A percentile compares a stretch with the other conserved stretches of the same genome.
Conservation (phyloP, 2,888 invertebrate genomes). For the Cheilosia vulpina region DNA sequence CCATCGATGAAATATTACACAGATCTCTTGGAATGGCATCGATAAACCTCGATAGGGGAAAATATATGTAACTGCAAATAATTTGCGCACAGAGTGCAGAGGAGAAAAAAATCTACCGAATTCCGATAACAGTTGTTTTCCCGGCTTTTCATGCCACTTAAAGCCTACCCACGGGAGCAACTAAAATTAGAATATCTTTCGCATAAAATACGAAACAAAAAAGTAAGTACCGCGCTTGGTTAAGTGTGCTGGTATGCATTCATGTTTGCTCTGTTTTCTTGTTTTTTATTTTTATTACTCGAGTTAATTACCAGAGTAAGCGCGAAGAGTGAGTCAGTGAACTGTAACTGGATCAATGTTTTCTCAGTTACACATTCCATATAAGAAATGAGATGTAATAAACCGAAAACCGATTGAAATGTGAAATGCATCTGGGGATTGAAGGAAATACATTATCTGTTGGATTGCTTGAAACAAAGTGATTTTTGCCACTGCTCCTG, state of each 20-base stretch:
- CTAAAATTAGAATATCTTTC: slow-evolving; percentile 74
- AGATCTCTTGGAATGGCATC: slow-evolving; percentile 67
- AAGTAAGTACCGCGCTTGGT: not conserved
- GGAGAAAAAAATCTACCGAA: slow-evolving; percentile 21
- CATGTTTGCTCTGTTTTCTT: slow-evolving; percentile 50
- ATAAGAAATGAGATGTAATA: not conserved
- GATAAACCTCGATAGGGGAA: slow-evolving; percentile 49
- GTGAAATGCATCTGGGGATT: no score
- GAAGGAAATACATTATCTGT: no score
- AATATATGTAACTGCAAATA: slow-evolving; percentile 46
- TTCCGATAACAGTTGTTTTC: slow-evolving; percentile 74
- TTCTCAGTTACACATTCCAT: slow-evolving; percentile 42
- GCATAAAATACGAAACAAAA: slow-evolving; percentile 43
- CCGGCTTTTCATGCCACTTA: slow-evolving; percentile 73
- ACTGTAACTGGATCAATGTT: slow-evolving; percentile 71
- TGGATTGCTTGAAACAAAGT: no score
- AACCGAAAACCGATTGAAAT: not conserved
- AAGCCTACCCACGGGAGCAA: slow-evolving; percentile 75
- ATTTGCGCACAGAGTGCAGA: slow-evolving; percentile 16
- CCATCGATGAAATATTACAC: slow-evolving; percentile 67
- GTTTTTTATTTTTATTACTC: not conserved
- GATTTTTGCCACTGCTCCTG: no score
- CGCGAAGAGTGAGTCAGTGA: slow-evolving; percentile 58
- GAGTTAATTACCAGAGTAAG: slow-evolving; percentile 46
- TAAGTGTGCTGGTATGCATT: slow-evolving; percentile 19